Percentiles rank a stretch among this genome's conserved stretches.
These are phyloP conservation scores for Brachynemurus nebulosus DNA, from an alignment of 2,888 invertebrate species.

Conservation along the genomic window DNA sequence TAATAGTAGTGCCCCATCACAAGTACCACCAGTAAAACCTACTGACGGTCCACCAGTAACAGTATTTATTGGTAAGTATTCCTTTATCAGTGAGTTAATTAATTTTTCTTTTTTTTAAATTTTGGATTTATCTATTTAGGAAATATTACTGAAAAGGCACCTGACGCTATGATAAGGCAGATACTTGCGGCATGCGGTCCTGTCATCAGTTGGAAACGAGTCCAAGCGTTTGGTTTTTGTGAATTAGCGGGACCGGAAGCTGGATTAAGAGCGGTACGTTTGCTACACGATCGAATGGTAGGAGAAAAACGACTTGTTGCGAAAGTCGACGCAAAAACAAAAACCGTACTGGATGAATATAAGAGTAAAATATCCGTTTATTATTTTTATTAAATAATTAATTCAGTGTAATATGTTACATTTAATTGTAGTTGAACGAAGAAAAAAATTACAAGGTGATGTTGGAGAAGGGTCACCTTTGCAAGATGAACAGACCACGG, in stretches of 20 bases:
- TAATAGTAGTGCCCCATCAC: slow-evolving; percentile 18
- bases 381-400: neutral
- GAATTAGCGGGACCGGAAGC: slow-evolving; percentile 94
- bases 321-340: slow-evolving; percentile 95
- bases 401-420: slow-evolving; percentile 2
- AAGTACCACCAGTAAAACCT: slow-evolving; percentile 26
- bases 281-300: slow-evolving; percentile 84
- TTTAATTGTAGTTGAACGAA: slow-evolving; percentile 38
- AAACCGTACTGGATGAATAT: slow-evolving; percentile 84
- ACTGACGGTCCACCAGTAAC: slow-evolving; percentile 80
- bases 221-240: slow-evolving; percentile 96
- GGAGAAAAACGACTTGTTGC: slow-evolving; percentile 90
- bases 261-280: slow-evolving; percentile 81
- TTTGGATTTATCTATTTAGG: slow-evolving; percentile 34
- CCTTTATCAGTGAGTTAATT: neutral
- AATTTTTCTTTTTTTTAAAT: too few species aligned
- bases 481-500: slow-evolving; percentile 37
- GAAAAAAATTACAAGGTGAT: slow-evolving; percentile 42
- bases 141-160: slow-evolving; percentile 89
- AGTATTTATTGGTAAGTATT: slow-evolving; percentile 74
- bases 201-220: slow-evolving; percentile 93
- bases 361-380: slow-evolving; percentile 47
- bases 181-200: slow-evolving; percentile 87
- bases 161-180: slow-evolving; percentile 88
- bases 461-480: slow-evolving; percentile 39